A percentile compares a stretch with the other conserved stretches of the same genome.
phyloP scores from a whole-genome alignment of 2,797 vertebrate genomes.

The Coracias cyanogaster region DNA sequence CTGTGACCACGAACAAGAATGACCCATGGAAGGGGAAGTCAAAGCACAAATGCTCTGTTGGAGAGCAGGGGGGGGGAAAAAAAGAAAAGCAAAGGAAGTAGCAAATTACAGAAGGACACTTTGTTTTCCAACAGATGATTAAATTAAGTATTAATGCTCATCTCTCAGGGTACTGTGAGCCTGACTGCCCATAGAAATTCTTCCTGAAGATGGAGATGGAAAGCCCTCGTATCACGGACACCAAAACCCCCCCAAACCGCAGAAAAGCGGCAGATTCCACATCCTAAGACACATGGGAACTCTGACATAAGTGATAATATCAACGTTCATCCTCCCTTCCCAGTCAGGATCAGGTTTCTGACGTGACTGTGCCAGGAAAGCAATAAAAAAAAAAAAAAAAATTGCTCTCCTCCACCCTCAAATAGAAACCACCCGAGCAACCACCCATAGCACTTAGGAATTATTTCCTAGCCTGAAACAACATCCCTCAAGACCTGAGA shows the following conservation, averaged over 20 bases:
- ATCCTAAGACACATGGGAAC: neutral
- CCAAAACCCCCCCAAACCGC: accelerated
- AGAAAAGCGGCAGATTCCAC: neutral
- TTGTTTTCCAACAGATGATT: neutral
- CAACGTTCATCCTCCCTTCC: neutral
- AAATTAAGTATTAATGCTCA: neutral
- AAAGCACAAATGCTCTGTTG: neutral
- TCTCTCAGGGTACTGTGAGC: neutral
- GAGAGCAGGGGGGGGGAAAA: neutral
- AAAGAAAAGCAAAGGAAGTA: neutral
- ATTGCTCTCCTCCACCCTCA: neutral
- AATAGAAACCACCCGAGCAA: neutral
- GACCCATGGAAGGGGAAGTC: neutral
- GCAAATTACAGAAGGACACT: neutral
- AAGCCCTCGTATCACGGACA: neutral
- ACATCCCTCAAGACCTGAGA: neutral
- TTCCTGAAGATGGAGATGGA: neutral
- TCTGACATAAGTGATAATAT: neutral
- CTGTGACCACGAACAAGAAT: neutral
- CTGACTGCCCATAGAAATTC: neutral
- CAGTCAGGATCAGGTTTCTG: neutral
- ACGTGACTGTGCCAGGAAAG: neutral
- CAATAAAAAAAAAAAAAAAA: neutral
- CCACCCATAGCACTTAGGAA: neutral
- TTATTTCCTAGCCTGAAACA: neutral